Conservation (phyloP, 2,888 invertebrate genomes). For the Sesia bembeciformis region DNA sequence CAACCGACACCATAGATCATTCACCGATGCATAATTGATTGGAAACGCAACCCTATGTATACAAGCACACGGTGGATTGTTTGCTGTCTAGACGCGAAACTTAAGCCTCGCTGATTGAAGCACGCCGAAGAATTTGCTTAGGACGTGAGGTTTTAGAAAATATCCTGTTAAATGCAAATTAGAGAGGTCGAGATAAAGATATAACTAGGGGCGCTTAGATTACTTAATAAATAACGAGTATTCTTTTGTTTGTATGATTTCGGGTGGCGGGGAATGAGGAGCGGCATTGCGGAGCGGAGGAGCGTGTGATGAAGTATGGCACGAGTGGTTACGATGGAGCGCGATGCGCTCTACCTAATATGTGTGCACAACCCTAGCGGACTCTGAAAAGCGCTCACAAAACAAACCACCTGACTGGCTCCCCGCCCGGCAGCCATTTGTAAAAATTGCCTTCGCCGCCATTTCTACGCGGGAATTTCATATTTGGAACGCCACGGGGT, state of each 20-base stretch:
- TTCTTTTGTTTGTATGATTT: slow-evolving; percentile 8
- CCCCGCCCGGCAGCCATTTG: slow-evolving; percentile 67
- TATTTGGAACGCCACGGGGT: slow-evolving; percentile 66
- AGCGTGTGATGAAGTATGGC: slow-evolving; percentile 2
- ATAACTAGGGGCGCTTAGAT: slow-evolving; percentile 31
- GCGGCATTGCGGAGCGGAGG: slow-evolving; percentile 5
- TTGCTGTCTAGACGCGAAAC: slow-evolving; percentile 1
- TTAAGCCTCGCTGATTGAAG: slow-evolving; percentile 4
- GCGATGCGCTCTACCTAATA: not conserved
- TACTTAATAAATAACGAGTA: slow-evolving; percentile 28
- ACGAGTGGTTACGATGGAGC: slow-evolving; percentile 7
- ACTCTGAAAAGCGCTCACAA: slow-evolving; percentile 26
- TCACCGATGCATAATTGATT: slow-evolving; percentile 33
- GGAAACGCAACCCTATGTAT: slow-evolving; percentile 34
- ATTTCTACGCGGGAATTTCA: slow-evolving; percentile 69
- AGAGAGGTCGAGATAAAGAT: slow-evolving; percentile 43
- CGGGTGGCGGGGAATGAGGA: slow-evolving; percentile 7
- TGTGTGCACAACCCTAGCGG: slow-evolving; percentile 10
- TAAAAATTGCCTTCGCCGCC: slow-evolving; percentile 71
- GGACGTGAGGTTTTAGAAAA: slow-evolving; percentile 54
- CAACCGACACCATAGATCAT: slow-evolving; percentile 46
- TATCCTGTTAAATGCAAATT: slow-evolving; percentile 57
- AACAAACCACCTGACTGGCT: slow-evolving; percentile 46
- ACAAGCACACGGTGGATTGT: not conserved
- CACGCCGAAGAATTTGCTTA: slow-evolving; percentile 38